Evolutionary conservation across 2,888 invertebrate genomes (phyloP).

Genomic region (Drosophila imparisetae): DNA sequence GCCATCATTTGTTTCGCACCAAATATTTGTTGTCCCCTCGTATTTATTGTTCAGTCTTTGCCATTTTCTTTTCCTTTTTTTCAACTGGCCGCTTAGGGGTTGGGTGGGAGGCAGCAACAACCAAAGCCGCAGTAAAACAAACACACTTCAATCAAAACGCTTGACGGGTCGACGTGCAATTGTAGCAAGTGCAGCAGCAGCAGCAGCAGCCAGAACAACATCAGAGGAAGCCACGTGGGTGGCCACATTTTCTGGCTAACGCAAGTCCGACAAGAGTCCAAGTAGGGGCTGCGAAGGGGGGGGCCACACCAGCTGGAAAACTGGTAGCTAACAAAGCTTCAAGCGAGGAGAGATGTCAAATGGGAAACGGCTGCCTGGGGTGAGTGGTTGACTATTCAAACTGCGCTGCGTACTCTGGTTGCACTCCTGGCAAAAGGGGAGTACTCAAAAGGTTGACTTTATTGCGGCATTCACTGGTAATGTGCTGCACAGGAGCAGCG

Average conservation of each 20-base stretch:
- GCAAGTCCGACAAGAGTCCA: conserved; percentile 45
- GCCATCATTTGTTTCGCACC: conserved; percentile 45
- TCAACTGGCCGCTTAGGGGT: conserved; percentile 6
- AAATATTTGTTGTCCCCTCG: conserved; percentile 50
- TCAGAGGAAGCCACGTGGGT: conserved; percentile 55
- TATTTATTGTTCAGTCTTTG: conserved; percentile 53
- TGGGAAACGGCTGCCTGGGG: background rate
- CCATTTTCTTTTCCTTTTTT: conserved; percentile 3
- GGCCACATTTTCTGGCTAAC: conserved; percentile 50
- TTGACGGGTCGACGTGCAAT: conserved; percentile 58
- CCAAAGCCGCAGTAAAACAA: conserved; percentile 70
- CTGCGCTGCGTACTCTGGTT: conserved; percentile 50
- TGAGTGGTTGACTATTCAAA: conserved; percentile 17
- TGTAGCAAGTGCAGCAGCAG: conserved; percentile 41
- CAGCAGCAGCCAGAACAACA: conserved; percentile 10
- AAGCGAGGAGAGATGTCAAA: conserved; percentile 3
- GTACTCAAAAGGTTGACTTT: background rate
- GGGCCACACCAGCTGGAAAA: conserved; percentile 20
- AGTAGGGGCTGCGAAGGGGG: background rate
- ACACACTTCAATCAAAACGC: conserved; percentile 78
- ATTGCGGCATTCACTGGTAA: background rate
- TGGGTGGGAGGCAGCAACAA: conserved; percentile 21
- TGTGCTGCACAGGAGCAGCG: background rate
- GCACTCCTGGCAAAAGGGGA: conserved; percentile 11
- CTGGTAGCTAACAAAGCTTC: conserved; percentile 9